Evolutionary conservation across 2,797 vertebrate species (phyloP).

Genomic region (Limnodromus scolopaceus): DNA sequence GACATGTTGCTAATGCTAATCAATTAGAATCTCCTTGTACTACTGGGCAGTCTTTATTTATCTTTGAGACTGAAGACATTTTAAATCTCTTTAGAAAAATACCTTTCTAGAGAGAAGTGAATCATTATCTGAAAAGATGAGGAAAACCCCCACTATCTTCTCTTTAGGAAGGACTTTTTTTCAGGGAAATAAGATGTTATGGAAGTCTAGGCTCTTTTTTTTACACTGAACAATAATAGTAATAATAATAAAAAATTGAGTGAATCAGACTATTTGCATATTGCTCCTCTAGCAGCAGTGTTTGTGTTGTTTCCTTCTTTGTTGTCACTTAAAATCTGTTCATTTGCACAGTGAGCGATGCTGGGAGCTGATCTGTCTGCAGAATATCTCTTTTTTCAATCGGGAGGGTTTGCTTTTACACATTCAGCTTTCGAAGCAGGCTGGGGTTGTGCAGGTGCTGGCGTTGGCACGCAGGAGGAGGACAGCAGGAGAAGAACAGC

Average conservation of each 20-base stretch:
- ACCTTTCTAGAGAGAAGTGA: not conserved
- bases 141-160: not conserved
- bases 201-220: not conserved
- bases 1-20: not conserved
- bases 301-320: not conserved
- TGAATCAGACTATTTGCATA: not conserved
- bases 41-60: not conserved
- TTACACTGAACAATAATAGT: not conserved
- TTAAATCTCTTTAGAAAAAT: not conserved
- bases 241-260: not conserved
- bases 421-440: fast-evolving
- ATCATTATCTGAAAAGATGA: not conserved
- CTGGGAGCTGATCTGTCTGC: not conserved
- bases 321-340: not conserved
- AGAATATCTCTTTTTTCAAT: not conserved
- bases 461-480: not conserved
- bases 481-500: not conserved
- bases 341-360: fast-evolving
- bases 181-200: not conserved
- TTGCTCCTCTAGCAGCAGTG: not conserved
- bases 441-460: not conserved
- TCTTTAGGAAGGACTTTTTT: not conserved
- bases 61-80: not conserved
- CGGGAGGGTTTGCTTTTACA: not conserved
- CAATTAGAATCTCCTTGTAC: not conserved